Evolutionary conservation across 2,888 invertebrate species (phyloP).

Genomic region (Sabellastarte sp.): DNA sequence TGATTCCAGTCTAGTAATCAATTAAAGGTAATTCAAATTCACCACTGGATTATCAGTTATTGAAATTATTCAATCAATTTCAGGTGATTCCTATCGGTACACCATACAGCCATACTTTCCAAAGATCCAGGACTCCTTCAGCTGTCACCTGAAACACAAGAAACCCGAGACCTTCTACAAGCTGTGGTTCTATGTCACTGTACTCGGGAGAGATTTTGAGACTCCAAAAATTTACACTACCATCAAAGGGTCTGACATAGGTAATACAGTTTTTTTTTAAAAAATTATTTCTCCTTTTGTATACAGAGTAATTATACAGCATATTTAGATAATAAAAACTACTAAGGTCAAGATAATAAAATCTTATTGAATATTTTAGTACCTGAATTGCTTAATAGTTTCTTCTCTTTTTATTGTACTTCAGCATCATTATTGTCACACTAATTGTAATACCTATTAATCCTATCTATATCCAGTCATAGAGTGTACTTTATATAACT

Average conservation of each 20-base stretch:
- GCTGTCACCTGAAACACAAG: constrained; percentile 26
- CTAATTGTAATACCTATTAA: no score
- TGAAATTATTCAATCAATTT: no score
- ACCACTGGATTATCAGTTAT: no score
- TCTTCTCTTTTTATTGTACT: no score
- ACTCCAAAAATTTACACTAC: constrained; percentile 24
- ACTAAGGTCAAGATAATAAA: not conserved
- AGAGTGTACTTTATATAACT: no score
- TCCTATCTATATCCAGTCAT: no score
- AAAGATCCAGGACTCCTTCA: constrained; percentile 31
- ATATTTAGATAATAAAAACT: not conserved
- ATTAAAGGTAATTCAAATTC: no score
- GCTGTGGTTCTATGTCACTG: constrained; percentile 29
- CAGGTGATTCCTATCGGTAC: constrained; percentile 51
- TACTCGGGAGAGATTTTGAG: constrained; percentile 24
- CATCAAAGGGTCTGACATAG: constrained; percentile 19
- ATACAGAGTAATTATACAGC: not conserved
- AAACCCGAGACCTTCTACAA: constrained; percentile 27
- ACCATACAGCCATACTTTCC: constrained; percentile 48
- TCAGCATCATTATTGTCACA: no score
- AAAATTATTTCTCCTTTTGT: no score
- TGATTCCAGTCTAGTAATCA: no score
- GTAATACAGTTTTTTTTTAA: not conserved
- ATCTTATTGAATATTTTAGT: not conserved
- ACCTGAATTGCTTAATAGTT: no score